A percentile compares a stretch with the other conserved stretches of the same genome.
phyloP scores from a whole-genome alignment of 2,888 invertebrate species.

The Capitulum mitella region DNA sequence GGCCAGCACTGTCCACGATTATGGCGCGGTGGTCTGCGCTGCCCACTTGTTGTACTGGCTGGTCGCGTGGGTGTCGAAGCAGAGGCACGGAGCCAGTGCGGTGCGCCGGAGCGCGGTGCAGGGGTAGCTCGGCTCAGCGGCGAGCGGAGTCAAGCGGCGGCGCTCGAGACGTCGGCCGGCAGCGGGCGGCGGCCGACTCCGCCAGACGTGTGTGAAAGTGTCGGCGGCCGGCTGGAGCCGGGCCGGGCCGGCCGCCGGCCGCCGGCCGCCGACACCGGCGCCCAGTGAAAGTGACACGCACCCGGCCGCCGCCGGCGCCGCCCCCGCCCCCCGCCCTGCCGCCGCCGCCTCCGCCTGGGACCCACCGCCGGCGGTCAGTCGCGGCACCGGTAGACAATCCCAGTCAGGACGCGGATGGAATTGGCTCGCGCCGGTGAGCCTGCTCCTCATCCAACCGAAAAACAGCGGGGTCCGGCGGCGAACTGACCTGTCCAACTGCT shows the following conservation, averaged over 20 bases:
- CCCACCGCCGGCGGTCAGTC: not conserved
- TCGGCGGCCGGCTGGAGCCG: not conserved
- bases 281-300: conserved; percentile 18
- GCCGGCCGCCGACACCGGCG: not conserved
- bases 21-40: too few relatives aligned
- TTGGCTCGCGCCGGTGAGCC: too few relatives aligned
- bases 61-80: too few relatives aligned
- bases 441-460: too few relatives aligned
- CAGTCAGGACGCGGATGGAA: too few relatives aligned
- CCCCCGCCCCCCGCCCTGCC: not conserved
- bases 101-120: too few relatives aligned
- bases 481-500: too few relatives aligned
- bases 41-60: too few relatives aligned
- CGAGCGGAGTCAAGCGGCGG: not conserved
- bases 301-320: not conserved
- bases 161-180: not conserved
- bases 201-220: conserved; percentile 18
- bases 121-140: not conserved
- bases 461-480: not conserved
- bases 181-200: not conserved
- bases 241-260: not conserved
- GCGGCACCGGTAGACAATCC: not conserved
- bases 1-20: too few relatives aligned
- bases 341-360: not conserved
- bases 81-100: too few relatives aligned